Evolutionary conservation across 1,140 invertebrate species (phyloP), one percentile per base, ranked within the genome.

Genomic region (Stegodyphus mimosarum): DNA sequence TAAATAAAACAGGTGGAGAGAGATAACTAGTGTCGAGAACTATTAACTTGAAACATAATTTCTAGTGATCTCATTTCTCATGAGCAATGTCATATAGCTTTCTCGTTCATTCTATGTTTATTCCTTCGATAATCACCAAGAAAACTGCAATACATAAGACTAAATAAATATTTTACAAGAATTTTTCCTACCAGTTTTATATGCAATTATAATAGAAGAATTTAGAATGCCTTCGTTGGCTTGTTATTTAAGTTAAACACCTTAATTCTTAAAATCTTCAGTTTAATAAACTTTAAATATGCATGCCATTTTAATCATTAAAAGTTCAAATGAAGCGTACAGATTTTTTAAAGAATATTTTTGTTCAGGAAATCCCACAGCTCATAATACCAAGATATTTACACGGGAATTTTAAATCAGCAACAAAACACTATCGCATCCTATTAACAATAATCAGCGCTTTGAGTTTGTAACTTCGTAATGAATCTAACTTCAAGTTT

Each of bases 401-500:
- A 10, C 15, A 60, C 2, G 55, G 9, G 9, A 1, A 10, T 60
- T 60, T 15, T 10, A 60, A 60, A 15, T 60, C 5, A 10, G 9
- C 55, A 60, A 10, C 33, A 33, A 33, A 33, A 33, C 33, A 1
- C 33, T 33, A 33, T 33, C 33, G 33, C 33, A 33, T 33, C 55
- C 55, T 15, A 15, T 60, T 60, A 60, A 11, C 10, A 67, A 3
- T 73, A 73, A 73, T 73, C 53, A 73, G 71, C 17, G n/a, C 17
- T 9, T 55, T 73, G 7, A 15, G 53, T 55, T 73, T 15, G n/a
- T 73, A 73, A 73, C 53, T 73, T 55, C 10, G 71, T 55, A 33
- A 71, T 71, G 17, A 71, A n/a, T 17, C 33, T 33, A 33, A 33
- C 33, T 33, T 33, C 33, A 33, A 33, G 33, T 15, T 6, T 5